Base-by-base conservation (phyloP, 2,797 vertebrate genomes). In the Heliangelus exortis region DNA sequence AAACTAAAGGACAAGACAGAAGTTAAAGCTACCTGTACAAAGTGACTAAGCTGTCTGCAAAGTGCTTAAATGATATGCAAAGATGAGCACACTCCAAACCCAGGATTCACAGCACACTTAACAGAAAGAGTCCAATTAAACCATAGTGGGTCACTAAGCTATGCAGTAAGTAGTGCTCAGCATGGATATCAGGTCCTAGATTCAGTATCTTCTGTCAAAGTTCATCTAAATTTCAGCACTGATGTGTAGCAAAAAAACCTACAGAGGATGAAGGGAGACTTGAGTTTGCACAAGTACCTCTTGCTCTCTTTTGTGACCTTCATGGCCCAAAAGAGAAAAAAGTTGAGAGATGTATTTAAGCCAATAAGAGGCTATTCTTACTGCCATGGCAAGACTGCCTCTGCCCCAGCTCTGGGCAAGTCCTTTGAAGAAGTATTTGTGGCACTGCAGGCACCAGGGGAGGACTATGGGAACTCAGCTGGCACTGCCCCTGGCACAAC, bases 381-480 rank as follows among this genome's bases (percentile, higher is more conserved):
- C 26, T 23, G 53, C 39, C 19, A 4, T 2, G 39, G 9, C 15
- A 34, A 4, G 14, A 9, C 8, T 31, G 28, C 39, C 20, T 39
- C 57, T 48, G 50, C 50, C 19, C 41, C 17, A 4, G 9, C 71
- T 43, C 48, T 51, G 45, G 41, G 43, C 18, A 16, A 25, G 33
- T 2, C 18, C 23, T 2, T 2, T 3, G 3, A 18, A 50, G 43
- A 26, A 61, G 11, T 1, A 1, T 5, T 20, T 18, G 29, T 1
- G n/a, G 31, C 11, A 41, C 31, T 22, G 78, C 31, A 53, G 28
- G 26, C 3, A 3, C 28, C 43, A 10, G 12, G 28, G 48, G 15
- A 65, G 8, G 33, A 12, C 21, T 1, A 3, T 0, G 0, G 54
- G 58, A 3, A 47, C 41, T 20, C 3, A 1, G 10, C 15, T 19